phyloP scores from a whole-genome alignment of 2,888 invertebrate species.

The Dynastes tityus region DNA sequence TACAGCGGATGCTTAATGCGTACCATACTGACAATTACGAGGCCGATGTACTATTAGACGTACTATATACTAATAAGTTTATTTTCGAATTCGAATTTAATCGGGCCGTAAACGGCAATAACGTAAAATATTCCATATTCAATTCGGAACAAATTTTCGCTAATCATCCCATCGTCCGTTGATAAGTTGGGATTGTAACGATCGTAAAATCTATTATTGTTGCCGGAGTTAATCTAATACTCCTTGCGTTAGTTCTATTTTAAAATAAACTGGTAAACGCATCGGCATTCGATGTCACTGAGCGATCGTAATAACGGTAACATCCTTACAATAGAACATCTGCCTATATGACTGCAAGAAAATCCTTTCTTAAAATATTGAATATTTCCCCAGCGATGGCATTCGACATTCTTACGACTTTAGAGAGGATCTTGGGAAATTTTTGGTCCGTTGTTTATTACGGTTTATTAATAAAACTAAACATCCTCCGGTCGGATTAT shows the following conservation, averaged over 20 bases:
- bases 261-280: conserved; percentile 20
- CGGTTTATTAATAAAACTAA: conserved; percentile 18
- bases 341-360: conserved; percentile 1
- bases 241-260: conserved; percentile 9
- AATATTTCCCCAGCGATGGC: neutral
- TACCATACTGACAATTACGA: conserved; percentile 7
- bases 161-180: conserved; percentile 15
- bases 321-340: conserved; percentile 21
- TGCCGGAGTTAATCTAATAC: neutral
- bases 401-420: neutral
- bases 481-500: neutral
- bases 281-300: conserved; percentile 16
- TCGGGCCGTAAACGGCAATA: neutral
- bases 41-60: neutral
- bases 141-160: neutral
- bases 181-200: conserved; percentile 14
- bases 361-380: conserved; percentile 22
- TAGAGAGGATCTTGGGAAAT: conserved; percentile 5
- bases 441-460: neutral
- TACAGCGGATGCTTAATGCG: neutral
- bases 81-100: conserved; percentile 3
- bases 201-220: conserved; percentile 17
- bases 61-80: conserved; percentile 1
- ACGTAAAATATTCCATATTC: neutral
- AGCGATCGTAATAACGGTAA: conserved; percentile 29